Base-by-base conservation (phyloP, 2,113 vertebrate genomes). In the Limnothrissa miodon region DNA sequence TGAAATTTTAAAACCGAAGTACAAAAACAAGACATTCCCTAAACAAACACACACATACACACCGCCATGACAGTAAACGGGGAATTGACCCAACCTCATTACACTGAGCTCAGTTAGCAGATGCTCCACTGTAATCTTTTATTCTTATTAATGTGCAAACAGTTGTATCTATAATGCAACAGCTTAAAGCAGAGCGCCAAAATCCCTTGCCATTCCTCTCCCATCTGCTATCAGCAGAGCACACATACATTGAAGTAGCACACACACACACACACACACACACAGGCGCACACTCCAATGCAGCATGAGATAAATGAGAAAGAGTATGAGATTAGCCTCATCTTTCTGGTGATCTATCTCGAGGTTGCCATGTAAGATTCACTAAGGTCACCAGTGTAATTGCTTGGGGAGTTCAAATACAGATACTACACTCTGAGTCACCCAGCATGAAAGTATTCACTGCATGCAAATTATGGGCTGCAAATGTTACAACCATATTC, bases 221-320 rank as follows among this genome's bases (percentile, higher is more conserved):
- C 66, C 66, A 74, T 74, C 66, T 36, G 66, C 62, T 70, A n/a
- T 62, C 56, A 62, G 4, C n/a, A 66, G 25, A 36, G 59, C 66
- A 33, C 66, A 82, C 66, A 74, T 23, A 82, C 45, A 82, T 62
- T 62, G 29, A n/a, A 25, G 59, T 62, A n/a, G 59, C 81, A 48
- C 25, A 44, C 45, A 48, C 25, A 70, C 62, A 70, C 62, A 70
- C 62, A 70, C 62, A 70, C n/a, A 29, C 51, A 66, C 59, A 29
- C n/a, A 33, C 25, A 66, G 25, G 33, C 4, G 33, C 6, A 33
- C 59, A 33, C 66, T 15, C 66, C 4, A 13, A 17, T 74, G 33
- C 33, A 36, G 29, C 33, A 17, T 5, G 33, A 74, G 66, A 74
- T 74, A 74, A 74, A 74, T 74, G 66, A 33, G 33, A 74, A 74